Evolutionary conservation across 2,797 vertebrate species (phyloP).

Genomic region (Onychomys torridus): DNA sequence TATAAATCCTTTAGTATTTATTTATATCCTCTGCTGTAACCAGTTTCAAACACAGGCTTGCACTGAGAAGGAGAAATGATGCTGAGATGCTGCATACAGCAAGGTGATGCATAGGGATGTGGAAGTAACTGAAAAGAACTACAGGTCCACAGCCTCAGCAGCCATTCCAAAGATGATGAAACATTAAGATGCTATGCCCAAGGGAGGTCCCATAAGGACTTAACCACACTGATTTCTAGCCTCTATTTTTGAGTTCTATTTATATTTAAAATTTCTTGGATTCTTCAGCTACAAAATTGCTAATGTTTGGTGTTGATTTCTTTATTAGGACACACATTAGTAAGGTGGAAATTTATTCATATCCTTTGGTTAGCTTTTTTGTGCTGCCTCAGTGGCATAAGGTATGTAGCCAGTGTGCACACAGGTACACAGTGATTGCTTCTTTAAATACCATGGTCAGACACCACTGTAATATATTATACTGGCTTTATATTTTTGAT

Average conservation of each 20-base stretch:
- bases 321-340: not conserved
- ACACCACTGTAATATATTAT: not conserved
- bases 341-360: not conserved
- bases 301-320: not conserved
- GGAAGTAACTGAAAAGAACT: not conserved
- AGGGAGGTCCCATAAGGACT: not conserved
- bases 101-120: not conserved
- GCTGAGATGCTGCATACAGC: accelerated
- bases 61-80: not conserved
- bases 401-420: no score
- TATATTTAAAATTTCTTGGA: not conserved
- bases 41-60: not conserved
- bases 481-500: not conserved
- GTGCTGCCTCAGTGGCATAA: not conserved
- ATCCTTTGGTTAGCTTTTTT: not conserved
- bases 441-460: not conserved
- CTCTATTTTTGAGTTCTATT: not conserved
- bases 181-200: not conserved
- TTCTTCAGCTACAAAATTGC: not conserved
- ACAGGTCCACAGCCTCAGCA: accelerated
- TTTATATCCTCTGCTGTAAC: not conserved
- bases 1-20: no score
- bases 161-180: not conserved
- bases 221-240: not conserved
- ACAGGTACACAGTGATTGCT: not conserved